These are phyloP conservation scores for Pycnomerus fuliginosus DNA, from an alignment of 2,888 invertebrate genomes.

Conservation along the genomic window DNA sequence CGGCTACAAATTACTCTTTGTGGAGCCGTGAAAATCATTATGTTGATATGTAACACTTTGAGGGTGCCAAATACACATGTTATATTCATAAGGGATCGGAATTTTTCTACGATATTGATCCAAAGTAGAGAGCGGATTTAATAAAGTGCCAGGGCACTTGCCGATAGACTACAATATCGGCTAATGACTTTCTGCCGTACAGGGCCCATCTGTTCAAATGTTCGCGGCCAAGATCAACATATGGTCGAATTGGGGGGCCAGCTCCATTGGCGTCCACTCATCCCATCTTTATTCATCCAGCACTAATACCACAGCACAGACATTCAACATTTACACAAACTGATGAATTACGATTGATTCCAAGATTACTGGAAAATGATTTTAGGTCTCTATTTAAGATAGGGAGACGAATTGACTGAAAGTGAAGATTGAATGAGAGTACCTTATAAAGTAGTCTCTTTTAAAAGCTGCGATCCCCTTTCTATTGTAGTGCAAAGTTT, in stretches of 20 bases:
- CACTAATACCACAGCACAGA: no score
- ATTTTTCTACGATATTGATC: background rate
- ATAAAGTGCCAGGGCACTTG: conserved; percentile 43
- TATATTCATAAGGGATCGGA: conserved; percentile 51
- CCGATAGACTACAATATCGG: conserved; percentile 49
- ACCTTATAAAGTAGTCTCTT: no score
- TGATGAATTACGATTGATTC: no score
- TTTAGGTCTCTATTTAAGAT: background rate
- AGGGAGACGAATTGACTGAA: background rate
- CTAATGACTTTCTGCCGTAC: conserved; percentile 55
- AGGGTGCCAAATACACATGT: conserved; percentile 55
- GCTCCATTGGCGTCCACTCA: no score
- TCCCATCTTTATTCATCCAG: no score
- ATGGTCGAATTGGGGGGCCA: conserved; percentile 48
- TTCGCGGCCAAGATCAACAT: conserved; percentile 52
- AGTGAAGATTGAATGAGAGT: no score
- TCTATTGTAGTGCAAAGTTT: no score
- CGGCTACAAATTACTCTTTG: conserved; percentile 49
- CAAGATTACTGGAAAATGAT: background rate
- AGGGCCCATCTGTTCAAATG: conserved; percentile 54
- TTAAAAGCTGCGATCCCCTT: no score
- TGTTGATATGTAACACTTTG: conserved; percentile 55
- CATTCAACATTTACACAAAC: no score
- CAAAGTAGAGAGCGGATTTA: background rate
- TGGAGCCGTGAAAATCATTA: conserved; percentile 50